Evolutionary conservation across 2,113 vertebrate genomes (phyloP).

Genomic region (Tautogolabrus adspersus): DNA sequence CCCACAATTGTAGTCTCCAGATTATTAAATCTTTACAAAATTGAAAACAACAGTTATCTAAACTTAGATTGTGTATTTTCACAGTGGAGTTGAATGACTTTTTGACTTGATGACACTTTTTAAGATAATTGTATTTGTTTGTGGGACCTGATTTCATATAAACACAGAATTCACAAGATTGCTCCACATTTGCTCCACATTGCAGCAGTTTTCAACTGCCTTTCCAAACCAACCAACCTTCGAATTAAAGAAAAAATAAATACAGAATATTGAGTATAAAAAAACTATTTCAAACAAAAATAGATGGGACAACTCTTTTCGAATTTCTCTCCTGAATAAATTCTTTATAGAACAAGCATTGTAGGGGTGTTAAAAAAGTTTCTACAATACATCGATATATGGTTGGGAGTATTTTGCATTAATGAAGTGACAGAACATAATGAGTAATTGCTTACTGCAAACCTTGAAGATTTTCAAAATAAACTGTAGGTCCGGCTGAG

Average conservation of each 20-base stretch:
- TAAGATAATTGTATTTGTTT: not conserved
- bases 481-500: no score
- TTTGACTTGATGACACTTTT: not conserved
- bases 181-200: not conserved
- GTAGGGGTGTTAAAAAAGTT: no score
- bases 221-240: no score
- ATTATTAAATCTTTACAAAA: not conserved
- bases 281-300: not conserved
- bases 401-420: no score
- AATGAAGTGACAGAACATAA: no score
- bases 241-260: not conserved
- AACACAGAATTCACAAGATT: slow-evolving; percentile 9
- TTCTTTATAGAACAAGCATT: not conserved
- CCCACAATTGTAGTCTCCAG: no score
- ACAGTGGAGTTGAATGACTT: not conserved
- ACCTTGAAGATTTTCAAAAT: no score
- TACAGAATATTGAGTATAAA: not conserved
- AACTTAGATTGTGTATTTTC: not conserved
- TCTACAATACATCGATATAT: no score
- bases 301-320: not conserved
- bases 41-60: not conserved
- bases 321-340: not conserved
- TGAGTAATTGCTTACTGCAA: no score
- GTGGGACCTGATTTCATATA: not conserved
- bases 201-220: not conserved